Conservation (phyloP, 2,113 vertebrate genomes). For the Phylloscopus whistleri region DNA sequence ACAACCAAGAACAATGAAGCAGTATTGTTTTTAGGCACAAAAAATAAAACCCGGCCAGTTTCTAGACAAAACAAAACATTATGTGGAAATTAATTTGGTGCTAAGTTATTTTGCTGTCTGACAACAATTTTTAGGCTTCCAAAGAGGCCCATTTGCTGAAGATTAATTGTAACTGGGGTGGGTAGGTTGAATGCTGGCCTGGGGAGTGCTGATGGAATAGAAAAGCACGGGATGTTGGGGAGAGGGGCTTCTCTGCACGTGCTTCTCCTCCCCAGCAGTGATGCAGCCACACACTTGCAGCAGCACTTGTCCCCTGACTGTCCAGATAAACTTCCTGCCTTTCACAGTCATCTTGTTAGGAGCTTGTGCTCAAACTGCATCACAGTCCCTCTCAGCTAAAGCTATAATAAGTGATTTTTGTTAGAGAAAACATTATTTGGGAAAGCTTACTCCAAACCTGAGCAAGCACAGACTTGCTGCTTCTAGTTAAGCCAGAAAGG, state of each 20-base stretch:
- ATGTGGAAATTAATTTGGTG: conserved; percentile 69
- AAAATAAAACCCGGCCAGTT: conserved; percentile 55
- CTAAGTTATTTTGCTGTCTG: conserved; percentile 66
- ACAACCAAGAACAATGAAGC: conserved; percentile 70
- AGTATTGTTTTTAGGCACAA: conserved; percentile 65
- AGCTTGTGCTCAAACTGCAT: background rate
- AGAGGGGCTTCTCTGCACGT: background rate
- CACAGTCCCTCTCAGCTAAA: background rate
- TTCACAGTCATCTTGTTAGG: background rate
- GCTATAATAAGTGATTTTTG: background rate
- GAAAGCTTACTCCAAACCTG: background rate
- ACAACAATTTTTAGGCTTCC: conserved; percentile 57
- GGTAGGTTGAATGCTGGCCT: background rate
- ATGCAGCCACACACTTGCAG: background rate
- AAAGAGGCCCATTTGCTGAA: conserved; percentile 23
- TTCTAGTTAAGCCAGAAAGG: background rate
- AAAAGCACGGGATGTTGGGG: background rate
- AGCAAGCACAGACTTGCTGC: background rate
- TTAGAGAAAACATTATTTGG: background rate
- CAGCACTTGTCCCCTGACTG: background rate
- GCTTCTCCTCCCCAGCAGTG: background rate
- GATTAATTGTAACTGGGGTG: conserved; percentile 45
- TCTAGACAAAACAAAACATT: conserved; percentile 71
- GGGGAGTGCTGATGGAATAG: conserved; percentile 15
- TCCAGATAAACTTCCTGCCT: background rate